phyloP scores from a whole-genome alignment of 2,113 vertebrate species.

The Neodontobutis hainanensis region DNA sequence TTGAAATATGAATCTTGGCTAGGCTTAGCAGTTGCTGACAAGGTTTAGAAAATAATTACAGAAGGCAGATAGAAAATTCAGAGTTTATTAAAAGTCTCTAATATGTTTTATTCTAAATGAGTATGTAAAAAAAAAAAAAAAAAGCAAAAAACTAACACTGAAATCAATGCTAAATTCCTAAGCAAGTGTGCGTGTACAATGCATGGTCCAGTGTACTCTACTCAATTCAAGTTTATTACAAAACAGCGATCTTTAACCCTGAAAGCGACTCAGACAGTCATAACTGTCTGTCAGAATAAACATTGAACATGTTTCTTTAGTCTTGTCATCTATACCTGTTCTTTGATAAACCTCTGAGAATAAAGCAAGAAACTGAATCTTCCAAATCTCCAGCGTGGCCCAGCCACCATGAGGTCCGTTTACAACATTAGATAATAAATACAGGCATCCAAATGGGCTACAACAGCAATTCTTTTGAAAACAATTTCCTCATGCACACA shows the following conservation, averaged over 20 bases:
- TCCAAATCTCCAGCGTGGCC: conserved; percentile 72
- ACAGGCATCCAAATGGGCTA: conserved; percentile 72
- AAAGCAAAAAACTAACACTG: conserved; percentile 55
- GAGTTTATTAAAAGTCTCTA: conserved; percentile 72
- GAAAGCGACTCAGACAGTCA: conserved; percentile 61
- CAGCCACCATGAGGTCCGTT: conserved; percentile 78
- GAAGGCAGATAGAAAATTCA: conserved; percentile 64
- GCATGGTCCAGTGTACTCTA: conserved; percentile 76
- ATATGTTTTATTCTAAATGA: conserved; percentile 55
- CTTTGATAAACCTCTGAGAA: conserved; percentile 69
- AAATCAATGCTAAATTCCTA: conserved; percentile 66
- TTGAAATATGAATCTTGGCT: conserved; percentile 24
- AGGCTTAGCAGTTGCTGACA: conserved; percentile 23
- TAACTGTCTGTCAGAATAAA: conserved; percentile 58
- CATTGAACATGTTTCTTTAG: conserved; percentile 33
- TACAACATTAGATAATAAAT: conserved; percentile 78
- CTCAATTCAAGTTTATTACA: conserved; percentile 77
- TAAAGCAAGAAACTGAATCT: conserved; percentile 60
- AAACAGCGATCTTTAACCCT: conserved; percentile 69
- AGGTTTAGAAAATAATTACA: conserved; percentile 53
- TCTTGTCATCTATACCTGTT: conserved; percentile 55
- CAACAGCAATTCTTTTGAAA: conserved; percentile 63
- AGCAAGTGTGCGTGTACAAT: conserved; percentile 69
- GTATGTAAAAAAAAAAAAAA: conserved; percentile 36
- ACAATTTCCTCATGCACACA: conserved; percentile 64